These are phyloP conservation scores for Drosophila cardini DNA, from an alignment of 1,140 invertebrate genomes.

Conservation along the genomic window DNA sequence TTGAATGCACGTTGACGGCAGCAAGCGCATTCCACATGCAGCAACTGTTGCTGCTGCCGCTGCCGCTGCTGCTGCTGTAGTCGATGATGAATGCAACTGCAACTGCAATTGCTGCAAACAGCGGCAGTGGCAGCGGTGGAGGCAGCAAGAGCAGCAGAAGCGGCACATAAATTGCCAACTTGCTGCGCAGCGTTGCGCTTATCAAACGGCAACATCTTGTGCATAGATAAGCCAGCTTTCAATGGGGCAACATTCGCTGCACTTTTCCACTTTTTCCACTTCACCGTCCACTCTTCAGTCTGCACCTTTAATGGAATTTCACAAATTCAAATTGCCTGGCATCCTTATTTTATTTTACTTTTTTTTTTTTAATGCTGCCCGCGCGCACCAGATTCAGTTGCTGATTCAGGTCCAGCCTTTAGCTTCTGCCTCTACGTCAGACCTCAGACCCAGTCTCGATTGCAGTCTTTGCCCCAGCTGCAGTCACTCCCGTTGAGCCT, in stretches of 20 bases:
- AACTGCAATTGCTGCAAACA: constrained; percentile 49
- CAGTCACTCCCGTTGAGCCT: constrained; percentile 12
- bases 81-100: constrained; percentile 64
- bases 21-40: constrained; percentile 62
- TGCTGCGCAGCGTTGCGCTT: constrained; percentile 67
- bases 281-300: not conserved
- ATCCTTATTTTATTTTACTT: constrained; percentile 79
- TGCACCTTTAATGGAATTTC: constrained; percentile 70
- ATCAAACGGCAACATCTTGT: constrained; percentile 82
- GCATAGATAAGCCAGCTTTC: constrained; percentile 72
- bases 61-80: constrained; percentile 25
- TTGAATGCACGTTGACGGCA: constrained; percentile 73
- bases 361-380: no score
- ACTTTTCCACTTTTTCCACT: constrained; percentile 30
- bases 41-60: constrained; percentile 63
- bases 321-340: constrained; percentile 82
- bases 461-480: constrained; percentile 59
- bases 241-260: constrained; percentile 38
- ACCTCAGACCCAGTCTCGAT: no score
- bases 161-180: constrained; percentile 75
- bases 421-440: constrained; percentile 14
- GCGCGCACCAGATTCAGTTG: constrained; percentile 30
- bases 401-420: constrained; percentile 27
- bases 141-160: constrained; percentile 7
- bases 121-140: constrained; percentile 14